Percentiles rank a stretch among this genome's conserved stretches.
Evolutionary conservation across 2,888 invertebrate species (phyloP).

Genomic region (Idaea straminata): DNA sequence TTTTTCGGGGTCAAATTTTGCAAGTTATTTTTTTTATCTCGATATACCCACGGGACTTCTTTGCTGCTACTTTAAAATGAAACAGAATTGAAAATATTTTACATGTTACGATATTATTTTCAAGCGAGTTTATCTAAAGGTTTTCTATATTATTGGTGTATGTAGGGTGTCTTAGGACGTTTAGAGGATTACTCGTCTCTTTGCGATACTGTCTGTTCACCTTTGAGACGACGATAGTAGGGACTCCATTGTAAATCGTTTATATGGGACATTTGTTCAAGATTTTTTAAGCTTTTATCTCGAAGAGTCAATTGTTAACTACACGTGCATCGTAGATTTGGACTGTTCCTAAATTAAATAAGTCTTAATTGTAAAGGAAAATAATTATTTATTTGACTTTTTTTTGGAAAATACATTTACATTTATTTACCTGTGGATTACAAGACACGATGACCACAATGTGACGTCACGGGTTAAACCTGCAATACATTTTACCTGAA

Average conservation of each 20-base stretch:
- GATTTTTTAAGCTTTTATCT: no score
- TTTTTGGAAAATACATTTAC: no score
- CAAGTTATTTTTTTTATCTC: not conserved
- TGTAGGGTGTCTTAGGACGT: slow-evolving; percentile 9
- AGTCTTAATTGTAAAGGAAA: no score
- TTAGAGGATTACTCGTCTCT: slow-evolving; percentile 14
- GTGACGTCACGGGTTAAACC: no score
- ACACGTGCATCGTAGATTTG: no score
- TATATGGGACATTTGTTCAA: not conserved
- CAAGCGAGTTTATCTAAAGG: not conserved
- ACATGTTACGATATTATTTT: not conserved
- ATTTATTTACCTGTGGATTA: no score
- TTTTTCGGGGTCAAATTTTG: no score
- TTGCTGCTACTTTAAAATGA: not conserved
- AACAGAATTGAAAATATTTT: not conserved
- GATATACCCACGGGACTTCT: not conserved
- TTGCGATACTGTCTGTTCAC: slow-evolving; percentile 14
- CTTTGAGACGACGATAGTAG: slow-evolving; percentile 12
- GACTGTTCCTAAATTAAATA: no score
- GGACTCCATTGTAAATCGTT: not conserved
- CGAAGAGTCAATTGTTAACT: no score
- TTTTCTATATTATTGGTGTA: not conserved
- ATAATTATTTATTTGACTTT: no score
- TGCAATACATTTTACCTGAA: no score
- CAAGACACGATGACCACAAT: no score